Base-by-base conservation (phyloP, 1,140 invertebrate genomes). In the Diabrotica undecimpunctata region DNA sequence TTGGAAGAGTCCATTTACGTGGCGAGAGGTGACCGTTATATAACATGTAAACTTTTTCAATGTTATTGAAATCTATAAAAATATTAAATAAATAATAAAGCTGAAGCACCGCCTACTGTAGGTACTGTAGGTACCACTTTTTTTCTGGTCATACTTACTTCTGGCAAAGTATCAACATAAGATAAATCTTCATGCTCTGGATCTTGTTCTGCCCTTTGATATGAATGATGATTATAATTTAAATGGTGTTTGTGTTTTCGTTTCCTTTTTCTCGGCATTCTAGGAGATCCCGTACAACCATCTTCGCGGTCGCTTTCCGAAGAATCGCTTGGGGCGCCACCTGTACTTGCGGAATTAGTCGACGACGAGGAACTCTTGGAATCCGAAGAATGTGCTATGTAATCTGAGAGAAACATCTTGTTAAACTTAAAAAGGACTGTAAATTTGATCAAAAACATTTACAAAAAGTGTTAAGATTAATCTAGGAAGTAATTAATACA, bases 161-260 rank as follows among this genome's bases (percentile, higher is more conserved):
- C 94, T 7, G 93, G 94, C 70, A 96, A 79, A n/a, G 92, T 95
- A 78, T 95, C 93, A 56, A 94, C 87, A 77, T 95, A 95, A 0
- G 90, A 85, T 14, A 94, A 82, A 76, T 94, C 92, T 74, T 93
- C 90, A 46, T 80, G 77, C 54, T 86, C 84, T 54, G 78, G 80
- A 77, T 50, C 78, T 74, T 0, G 76, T 69, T 72, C 61, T 69
- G 63, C 60, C 58, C 72, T 60, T 57, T 61, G 62, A 46, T 59
- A 55, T 12, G 72, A 59, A 65, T 75, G 11, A 66, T 58, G 79
- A 74, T 10, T 39, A 13, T 14, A 12, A 52, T 38, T 39, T 9
- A 37, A 36, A 8, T 37, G 25, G 10, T 62, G 64, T 57, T 64
- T 82, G 74, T 70, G 81, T 72, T 74, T 83, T 73, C 84, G 81